Evolutionary conservation across 1,140 invertebrate species (phyloP).

Genomic region (Heliconius hermathena): DNA sequence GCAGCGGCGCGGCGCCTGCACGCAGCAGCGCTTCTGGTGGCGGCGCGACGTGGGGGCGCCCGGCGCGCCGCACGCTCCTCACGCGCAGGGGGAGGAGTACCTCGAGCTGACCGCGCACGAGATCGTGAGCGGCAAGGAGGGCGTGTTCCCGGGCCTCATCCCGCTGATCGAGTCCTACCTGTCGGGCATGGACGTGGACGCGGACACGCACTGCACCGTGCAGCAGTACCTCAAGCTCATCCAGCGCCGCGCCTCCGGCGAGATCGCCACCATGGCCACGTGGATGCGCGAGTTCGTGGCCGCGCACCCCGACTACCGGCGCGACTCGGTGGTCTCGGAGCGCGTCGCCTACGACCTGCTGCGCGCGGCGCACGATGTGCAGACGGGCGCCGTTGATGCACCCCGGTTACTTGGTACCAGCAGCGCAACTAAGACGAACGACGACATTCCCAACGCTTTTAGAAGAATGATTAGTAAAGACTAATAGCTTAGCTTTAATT

Average conservation of each 20-base stretch:
- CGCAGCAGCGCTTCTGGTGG: conserved; percentile 95
- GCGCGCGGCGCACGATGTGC: conserved; percentile 88
- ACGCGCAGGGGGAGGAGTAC: conserved; percentile 78
- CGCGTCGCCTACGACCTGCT: conserved; percentile 97
- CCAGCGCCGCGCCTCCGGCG: conserved; percentile 92
- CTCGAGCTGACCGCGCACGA: conserved; percentile 94
- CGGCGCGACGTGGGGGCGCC: conserved; percentile 88
- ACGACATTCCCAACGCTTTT: conserved; percentile 89
- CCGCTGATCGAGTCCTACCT: conserved; percentile 94
- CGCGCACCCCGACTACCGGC: conserved; percentile 94
- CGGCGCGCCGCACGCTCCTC: conserved; percentile 53
- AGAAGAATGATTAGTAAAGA: conserved; percentile 82
- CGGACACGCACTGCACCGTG: conserved; percentile 97
- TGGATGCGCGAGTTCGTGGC: conserved; percentile 97
- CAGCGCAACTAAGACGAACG: conserved; percentile 87
- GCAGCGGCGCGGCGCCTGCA: conserved; percentile 94
- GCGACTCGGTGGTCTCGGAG: conserved; percentile 95
- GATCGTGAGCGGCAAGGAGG: conserved; percentile 98
- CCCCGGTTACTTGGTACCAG: conserved; percentile 89
- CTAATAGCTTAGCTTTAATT: conserved; percentile 56
- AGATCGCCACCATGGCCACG: conserved; percentile 92
- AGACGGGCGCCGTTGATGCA: conserved; percentile 87
- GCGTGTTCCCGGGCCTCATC: conserved; percentile 15
- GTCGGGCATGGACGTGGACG: conserved; percentile 96
- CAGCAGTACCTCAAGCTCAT: conserved; percentile 98